Conservation (phyloP, 2,797 vertebrate genomes). For the Chaenodraco wilsoni region DNA sequence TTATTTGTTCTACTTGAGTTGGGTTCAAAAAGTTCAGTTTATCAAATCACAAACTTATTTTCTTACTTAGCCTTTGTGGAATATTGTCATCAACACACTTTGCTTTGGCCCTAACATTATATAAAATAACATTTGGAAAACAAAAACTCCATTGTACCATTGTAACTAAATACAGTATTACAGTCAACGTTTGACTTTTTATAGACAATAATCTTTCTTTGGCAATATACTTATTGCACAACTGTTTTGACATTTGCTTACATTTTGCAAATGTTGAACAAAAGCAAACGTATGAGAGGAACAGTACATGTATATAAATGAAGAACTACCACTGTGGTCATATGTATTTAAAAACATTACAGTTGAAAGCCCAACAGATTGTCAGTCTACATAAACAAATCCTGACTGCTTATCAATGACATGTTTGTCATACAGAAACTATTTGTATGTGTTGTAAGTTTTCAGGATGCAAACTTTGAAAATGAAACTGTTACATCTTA, state of each 20-base stretch:
- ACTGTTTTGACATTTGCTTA: not conserved
- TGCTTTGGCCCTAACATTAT: not conserved
- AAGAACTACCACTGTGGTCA: not conserved
- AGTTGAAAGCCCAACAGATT: not conserved
- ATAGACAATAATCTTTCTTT: not conserved
- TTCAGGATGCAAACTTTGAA: not conserved
- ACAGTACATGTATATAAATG: not conserved
- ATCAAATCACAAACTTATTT: conserved; percentile 20
- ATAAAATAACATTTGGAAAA: not conserved
- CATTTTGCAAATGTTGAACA: not conserved
- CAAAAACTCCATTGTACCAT: not conserved
- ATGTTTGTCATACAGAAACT: not conserved
- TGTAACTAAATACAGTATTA: not conserved
- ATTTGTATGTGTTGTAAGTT: not conserved
- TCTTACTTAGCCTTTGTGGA: not conserved
- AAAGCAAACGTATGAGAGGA: not conserved
- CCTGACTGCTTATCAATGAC: conserved; percentile 7
- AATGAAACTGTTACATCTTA: conserved; percentile 1
- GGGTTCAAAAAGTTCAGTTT: conserved; percentile 19
- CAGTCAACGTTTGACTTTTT: not conserved
- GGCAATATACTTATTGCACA: not conserved
- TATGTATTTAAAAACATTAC: not conserved
- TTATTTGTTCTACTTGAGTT: conserved; percentile 30
- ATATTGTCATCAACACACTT: not conserved
- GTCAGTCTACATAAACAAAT: not conserved